Conservation (phyloP, 2,888 invertebrate species). For the Punctoribates punctum region DNA sequence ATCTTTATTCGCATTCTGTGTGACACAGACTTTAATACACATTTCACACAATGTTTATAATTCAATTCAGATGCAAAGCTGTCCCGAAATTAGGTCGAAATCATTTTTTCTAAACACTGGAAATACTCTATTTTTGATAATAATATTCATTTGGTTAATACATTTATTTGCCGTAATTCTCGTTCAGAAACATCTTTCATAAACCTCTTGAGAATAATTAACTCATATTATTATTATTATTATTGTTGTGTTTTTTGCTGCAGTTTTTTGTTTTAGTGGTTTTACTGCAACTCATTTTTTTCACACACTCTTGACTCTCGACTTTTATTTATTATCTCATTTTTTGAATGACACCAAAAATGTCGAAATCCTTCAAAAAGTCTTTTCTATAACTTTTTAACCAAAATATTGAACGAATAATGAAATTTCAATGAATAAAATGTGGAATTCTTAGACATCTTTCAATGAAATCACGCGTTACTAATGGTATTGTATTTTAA, state of each 20-base stretch:
- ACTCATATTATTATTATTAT: slow-evolving; percentile 16
- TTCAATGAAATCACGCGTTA: slow-evolving; percentile 12
- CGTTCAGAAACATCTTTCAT: neutral
- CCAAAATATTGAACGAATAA: neutral
- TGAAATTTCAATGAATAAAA: neutral
- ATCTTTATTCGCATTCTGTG: neutral
- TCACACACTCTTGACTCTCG: no score
- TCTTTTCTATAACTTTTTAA: no score
- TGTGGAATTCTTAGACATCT: neutral
- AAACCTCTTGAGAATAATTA: slow-evolving; percentile 24
- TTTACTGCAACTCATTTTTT: neutral
- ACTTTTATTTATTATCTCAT: no score
- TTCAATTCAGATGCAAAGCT: neutral
- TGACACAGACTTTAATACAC: neutral
- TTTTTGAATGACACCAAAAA: no score
- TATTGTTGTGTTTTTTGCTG: neutral
- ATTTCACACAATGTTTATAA: slow-evolving; percentile 14
- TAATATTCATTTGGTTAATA: slow-evolving; percentile 7
- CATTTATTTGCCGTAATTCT: neutral
- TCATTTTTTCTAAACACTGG: neutral
- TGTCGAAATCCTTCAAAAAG: no score
- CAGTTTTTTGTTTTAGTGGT: neutral
- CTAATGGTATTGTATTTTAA: slow-evolving; percentile 4
- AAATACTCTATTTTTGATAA: neutral
- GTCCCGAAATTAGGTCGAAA: neutral